Evolutionary conservation across 1,140 invertebrate species (phyloP).

Genomic region (Papilio helenus): DNA sequence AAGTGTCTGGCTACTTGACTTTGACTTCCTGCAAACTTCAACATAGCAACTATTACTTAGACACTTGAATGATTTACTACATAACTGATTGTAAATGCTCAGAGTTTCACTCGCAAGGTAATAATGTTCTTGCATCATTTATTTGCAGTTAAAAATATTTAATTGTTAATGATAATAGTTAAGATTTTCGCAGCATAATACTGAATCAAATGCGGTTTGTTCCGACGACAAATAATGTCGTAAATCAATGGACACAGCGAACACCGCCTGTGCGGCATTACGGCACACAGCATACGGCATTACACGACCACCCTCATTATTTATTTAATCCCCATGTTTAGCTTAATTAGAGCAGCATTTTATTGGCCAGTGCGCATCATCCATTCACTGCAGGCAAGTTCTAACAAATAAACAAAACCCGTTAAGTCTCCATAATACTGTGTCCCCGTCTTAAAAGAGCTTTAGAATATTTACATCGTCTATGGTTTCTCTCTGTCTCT

Average conservation of each 20-base stretch:
- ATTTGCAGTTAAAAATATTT: neutral
- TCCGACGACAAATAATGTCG: slow-evolving; percentile 12
- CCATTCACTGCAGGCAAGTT: neutral
- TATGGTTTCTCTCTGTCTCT: too few relatives aligned
- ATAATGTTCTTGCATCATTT: neutral
- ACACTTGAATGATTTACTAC: neutral
- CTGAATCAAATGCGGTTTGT: slow-evolving; percentile 15
- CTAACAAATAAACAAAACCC: too few relatives aligned
- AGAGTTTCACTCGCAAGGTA: neutral
- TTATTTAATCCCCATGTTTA: slow-evolving; percentile 22
- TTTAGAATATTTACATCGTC: too few relatives aligned
- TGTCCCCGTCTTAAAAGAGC: too few relatives aligned
- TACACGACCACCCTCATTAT: slow-evolving; percentile 19
- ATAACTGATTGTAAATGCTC: neutral
- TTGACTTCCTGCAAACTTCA: slow-evolving; percentile 10
- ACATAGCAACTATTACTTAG: neutral
- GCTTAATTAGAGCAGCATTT: slow-evolving; percentile 27
- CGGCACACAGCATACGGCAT: slow-evolving; percentile 3
- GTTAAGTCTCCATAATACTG: too few relatives aligned
- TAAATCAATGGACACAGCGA: slow-evolving; percentile 7
- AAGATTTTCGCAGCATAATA: slow-evolving; percentile 3
- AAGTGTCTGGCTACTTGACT: slow-evolving; percentile 22
- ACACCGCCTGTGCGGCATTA: slow-evolving; percentile 13
- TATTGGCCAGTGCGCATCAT: slow-evolving; percentile 3
- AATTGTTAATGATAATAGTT: neutral